Base-by-base conservation (phyloP, 2,888 invertebrate genomes). In the Drepanosiphum platanoidis region DNA sequence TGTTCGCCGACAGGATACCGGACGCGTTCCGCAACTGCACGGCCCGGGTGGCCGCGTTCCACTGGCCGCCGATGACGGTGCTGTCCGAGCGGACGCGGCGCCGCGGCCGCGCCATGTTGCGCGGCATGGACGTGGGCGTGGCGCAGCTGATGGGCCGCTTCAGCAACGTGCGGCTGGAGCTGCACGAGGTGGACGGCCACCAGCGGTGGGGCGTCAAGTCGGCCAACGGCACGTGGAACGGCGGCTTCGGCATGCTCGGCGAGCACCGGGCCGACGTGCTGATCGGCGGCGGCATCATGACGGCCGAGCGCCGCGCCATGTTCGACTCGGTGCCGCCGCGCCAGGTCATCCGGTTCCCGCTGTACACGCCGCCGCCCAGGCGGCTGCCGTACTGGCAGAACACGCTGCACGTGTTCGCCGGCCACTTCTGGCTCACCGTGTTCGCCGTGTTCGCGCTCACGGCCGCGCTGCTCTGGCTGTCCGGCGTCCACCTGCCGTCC, bases 351-450 rank as follows among this genome's bases (percentile, higher is more conserved):
- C 82, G 75, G 34, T 74, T 87, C 34, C 83, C 70, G 71, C 70
- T 87, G 11, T 87, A 86, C 70, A 18, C 86, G 7, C 70, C 86
- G n/a, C 32, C 46, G 15, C 86, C 87, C 0, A 61, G 22, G 1
- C 75, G 80, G 58, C 36, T 87, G 39, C 87, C 87, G 15, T 86
- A 86, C 36, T 87, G 87, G 87, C 86, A 70, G 61, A 87, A 86
- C 64, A 86, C 86, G 83, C 68, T 86, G 15, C 61, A 86, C 1
- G 83, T 87, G 27, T 87, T 87, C 61, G 71, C 87, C 32, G 52
- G 42, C 5, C 52, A 18, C 15, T 83, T 86, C 32, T 87, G 87
- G 87, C 9, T 86, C 0, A 70, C 64, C 13, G 18, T 87, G 27
- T 68, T 80, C 7, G 18, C 66, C 18, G 79, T 86, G 36, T 86